phyloP scores from a whole-genome alignment of 2,113 vertebrate genomes.

The Oncorhynchus masou region DNA sequence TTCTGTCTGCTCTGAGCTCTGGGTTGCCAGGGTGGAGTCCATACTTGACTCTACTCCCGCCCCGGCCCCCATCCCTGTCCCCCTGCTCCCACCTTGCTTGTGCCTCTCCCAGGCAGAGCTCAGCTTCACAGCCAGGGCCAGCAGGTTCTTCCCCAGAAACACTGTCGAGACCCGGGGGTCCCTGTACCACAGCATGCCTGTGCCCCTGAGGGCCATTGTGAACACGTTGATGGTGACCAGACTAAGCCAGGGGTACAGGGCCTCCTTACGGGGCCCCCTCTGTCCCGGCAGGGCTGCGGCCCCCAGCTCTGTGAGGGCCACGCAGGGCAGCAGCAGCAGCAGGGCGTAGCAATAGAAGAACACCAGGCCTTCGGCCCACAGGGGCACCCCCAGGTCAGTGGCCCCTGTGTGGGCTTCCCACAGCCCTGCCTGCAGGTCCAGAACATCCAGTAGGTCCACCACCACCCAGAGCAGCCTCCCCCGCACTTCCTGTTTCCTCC shows the following conservation, averaged over 20 bases:
- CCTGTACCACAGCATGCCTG: constrained; percentile 83
- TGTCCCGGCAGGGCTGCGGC: constrained; percentile 68
- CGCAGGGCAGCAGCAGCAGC: constrained; percentile 76
- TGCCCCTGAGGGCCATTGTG: constrained; percentile 78
- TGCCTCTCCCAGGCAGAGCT: constrained; percentile 78
- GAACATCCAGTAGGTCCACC: constrained; percentile 82
- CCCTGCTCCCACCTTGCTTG: constrained; percentile 46
- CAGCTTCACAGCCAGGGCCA: constrained; percentile 79
- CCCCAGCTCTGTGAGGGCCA: constrained; percentile 83
- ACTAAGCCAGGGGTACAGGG: constrained; percentile 82
- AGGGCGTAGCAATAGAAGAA: constrained; percentile 85
- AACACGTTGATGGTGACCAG: constrained; percentile 82
- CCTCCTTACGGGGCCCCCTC: constrained; percentile 73
- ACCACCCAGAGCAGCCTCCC: constrained; percentile 84
- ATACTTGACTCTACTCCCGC: constrained; percentile 45
- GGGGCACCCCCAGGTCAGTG: constrained; percentile 63
- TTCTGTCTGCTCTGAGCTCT: constrained; percentile 58
- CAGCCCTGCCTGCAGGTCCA: constrained; percentile 85
- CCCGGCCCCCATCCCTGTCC: constrained; percentile 22
- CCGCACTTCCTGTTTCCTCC: constrained; percentile 83
- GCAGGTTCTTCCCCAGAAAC: constrained; percentile 83
- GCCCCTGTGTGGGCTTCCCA: constrained; percentile 76
- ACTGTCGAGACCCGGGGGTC: constrained; percentile 81
- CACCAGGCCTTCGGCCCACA: constrained; percentile 80
- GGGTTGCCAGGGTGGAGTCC: constrained; percentile 44